phyloP scores from a whole-genome alignment of 30 jellyfish, hydroid and myxozoan genomes.

The Aurelia sp. region DNA sequence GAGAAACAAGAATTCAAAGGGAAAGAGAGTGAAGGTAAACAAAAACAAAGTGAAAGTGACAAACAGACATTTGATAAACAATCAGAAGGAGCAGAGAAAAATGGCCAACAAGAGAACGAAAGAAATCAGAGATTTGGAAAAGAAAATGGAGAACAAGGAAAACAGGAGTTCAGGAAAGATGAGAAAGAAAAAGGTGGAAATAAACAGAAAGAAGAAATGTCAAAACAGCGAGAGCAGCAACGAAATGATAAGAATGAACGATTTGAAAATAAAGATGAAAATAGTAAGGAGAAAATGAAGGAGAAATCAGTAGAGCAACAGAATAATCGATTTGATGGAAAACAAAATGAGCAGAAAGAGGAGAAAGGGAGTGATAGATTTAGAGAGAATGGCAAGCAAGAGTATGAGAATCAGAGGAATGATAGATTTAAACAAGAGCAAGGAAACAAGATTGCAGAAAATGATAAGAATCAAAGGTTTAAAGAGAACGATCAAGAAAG shows the following conservation, averaged over 20 bases:
- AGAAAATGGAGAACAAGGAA: conserved; percentile 12
- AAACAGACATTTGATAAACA: conserved; percentile 1
- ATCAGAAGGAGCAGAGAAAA: background rate
- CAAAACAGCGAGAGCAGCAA: background rate
- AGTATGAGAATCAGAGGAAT: background rate
- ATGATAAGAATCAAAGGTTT: background rate
- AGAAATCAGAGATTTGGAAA: background rate
- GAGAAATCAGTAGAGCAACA: conserved; percentile 5
- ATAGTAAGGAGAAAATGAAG: conserved; percentile 1
- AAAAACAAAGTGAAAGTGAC: background rate
- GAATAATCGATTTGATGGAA: background rate
- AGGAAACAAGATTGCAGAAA: background rate
- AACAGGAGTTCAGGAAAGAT: background rate
- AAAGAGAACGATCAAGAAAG: conserved; percentile 8
- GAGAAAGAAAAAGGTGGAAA: background rate
- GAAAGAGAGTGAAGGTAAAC: conserved; percentile 22
- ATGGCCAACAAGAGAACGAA: conserved; percentile 13
- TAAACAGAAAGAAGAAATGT: background rate
- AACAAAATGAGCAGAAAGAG: conserved; percentile 24
- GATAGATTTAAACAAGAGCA: background rate
- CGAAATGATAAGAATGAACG: conserved; percentile 8
- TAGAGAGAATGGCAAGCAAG: conserved; percentile 23
- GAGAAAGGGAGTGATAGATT: conserved; percentile 7
- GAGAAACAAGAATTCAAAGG: conserved; percentile 2
- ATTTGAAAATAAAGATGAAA: background rate